Evolutionary conservation across 2,113 vertebrate genomes (phyloP).

Genomic region (Dicrurus megarhynchus): DNA sequence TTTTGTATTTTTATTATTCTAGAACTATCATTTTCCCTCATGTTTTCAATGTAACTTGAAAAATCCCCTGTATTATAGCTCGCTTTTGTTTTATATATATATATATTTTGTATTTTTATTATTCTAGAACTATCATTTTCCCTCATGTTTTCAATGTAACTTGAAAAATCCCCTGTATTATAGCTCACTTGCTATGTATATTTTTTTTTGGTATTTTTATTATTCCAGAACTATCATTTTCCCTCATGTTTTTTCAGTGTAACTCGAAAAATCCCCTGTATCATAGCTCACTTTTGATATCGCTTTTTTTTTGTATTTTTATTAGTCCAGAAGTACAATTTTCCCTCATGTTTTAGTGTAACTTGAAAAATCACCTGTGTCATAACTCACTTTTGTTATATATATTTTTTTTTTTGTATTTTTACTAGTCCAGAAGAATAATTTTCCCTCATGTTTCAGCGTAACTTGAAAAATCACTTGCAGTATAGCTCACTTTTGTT

Average conservation of each 20-base stretch:
- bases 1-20: background rate
- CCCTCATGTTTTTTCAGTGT: background rate
- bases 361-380: background rate
- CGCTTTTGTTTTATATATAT: too few relatives aligned
- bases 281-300: background rate
- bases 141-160: background rate
- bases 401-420: too few relatives aligned
- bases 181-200: too few relatives aligned
- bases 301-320: background rate
- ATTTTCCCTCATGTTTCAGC: background rate
- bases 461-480: background rate
- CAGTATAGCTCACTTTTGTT: background rate
- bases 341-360: background rate
- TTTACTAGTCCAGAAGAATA: background rate
- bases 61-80: background rate
- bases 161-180: background rate
- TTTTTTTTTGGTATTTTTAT: background rate
- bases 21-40: background rate
- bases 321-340: too few relatives aligned
- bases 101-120: background rate
- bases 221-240: background rate
- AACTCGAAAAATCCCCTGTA: background rate
- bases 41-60: background rate
- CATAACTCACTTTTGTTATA: accelerated
- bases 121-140: background rate